A percentile compares a stretch with the other conserved stretches of the same genome.
phyloP scores from a whole-genome alignment of 2,113 vertebrate genomes.

The Tupaia chinensis region DNA sequence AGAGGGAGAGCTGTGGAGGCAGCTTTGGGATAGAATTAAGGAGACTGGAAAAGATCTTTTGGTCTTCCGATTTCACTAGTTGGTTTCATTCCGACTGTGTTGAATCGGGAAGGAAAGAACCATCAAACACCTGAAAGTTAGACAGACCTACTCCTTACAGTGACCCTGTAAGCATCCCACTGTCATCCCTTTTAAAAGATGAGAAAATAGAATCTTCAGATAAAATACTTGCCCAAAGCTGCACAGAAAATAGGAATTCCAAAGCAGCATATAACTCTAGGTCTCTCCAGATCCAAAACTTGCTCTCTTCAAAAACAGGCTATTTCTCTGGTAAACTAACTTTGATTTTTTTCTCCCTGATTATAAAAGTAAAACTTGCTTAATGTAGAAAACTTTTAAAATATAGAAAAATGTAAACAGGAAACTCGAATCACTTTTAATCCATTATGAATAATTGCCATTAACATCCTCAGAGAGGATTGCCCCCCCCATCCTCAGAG shows the following conservation, averaged over 20 bases:
- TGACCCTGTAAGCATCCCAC: fast-evolving
- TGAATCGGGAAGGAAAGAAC: not conserved
- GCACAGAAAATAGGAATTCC: not conserved
- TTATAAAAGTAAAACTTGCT: not conserved
- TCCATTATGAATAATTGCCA: not conserved
- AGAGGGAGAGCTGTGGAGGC: not conserved
- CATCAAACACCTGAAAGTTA: fast-evolving
- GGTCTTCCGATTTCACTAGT: not conserved
- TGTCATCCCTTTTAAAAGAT: not conserved
- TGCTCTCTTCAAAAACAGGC: not conserved
- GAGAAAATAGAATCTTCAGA: not conserved
- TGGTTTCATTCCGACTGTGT: not conserved
- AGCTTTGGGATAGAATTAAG: not conserved
- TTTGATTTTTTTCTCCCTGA: not conserved
- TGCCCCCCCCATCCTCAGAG: not conserved
- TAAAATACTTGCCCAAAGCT: not conserved
- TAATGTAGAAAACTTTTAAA: not conserved
- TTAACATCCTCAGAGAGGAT: no score
- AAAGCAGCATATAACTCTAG: no score
- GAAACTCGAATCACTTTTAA: not conserved
- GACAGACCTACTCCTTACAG: fast-evolving
- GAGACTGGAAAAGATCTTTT: not conserved
- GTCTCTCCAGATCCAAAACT: not conserved
- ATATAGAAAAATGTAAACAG: not conserved
- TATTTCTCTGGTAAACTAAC: not conserved